Conservation (phyloP, 2,113 vertebrate genomes). For the Pandion haliaetus region DNA sequence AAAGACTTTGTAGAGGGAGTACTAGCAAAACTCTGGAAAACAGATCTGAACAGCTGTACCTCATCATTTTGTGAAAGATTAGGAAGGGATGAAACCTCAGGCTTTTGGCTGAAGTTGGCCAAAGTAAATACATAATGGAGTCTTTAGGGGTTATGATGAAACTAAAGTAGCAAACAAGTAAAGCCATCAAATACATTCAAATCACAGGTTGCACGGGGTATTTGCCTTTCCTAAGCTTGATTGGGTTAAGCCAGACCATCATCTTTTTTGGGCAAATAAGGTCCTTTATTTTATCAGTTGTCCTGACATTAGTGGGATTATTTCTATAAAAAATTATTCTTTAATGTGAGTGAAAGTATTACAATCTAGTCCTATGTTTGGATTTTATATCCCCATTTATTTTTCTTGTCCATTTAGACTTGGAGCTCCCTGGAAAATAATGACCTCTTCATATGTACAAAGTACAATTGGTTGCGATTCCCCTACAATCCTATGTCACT, state of each 20-base stretch:
- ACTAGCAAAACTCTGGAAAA: neutral
- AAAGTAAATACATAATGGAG: slow-evolving; percentile 12
- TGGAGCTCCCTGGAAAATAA: neutral
- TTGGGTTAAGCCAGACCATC: neutral
- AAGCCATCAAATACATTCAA: neutral
- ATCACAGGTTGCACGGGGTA: neutral
- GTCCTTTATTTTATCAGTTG: neutral
- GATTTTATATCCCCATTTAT: neutral
- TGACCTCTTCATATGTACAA: neutral
- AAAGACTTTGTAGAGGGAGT: neutral
- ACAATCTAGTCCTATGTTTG: neutral
- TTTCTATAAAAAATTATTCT: neutral
- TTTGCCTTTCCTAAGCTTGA: neutral
- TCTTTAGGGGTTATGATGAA: neutral
- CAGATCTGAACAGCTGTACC: slow-evolving; percentile 14
- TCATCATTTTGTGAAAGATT: slow-evolving; percentile 5
- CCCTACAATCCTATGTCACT: neutral
- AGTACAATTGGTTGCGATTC: neutral
- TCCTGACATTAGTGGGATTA: neutral
- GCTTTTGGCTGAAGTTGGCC: neutral
- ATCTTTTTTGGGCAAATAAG: neutral
- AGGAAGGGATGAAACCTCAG: neutral
- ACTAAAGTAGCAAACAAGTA: neutral
- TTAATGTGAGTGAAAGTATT: neutral
- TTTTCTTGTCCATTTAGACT: neutral